A percentile compares a stretch with the other conserved stretches of the same genome.
phyloP scores from a whole-genome alignment of 2,113 vertebrate species.

The Pycnonotus jocosus region DNA sequence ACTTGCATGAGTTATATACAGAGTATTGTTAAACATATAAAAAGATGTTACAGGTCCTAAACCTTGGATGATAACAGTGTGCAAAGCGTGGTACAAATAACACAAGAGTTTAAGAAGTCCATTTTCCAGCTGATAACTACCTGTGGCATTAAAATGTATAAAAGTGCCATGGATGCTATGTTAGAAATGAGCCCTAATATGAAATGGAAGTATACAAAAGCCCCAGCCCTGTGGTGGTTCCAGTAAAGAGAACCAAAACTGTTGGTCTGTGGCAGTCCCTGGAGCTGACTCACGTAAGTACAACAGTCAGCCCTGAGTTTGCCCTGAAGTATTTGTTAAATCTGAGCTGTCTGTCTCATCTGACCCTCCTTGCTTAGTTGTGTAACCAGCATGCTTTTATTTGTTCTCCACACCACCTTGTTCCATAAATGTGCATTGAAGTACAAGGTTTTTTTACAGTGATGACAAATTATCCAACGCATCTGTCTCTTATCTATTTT shows the following conservation, averaged over 20 bases:
- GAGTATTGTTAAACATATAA: not conserved
- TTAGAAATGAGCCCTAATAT: not conserved
- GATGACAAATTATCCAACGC: slow-evolving; percentile 84
- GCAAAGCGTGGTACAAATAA: not conserved
- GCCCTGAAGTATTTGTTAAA: not conserved
- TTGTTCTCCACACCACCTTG: slow-evolving; percentile 71
- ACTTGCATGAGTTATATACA: not conserved
- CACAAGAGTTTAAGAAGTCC: not conserved
- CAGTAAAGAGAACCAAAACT: not conserved
- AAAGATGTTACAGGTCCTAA: not conserved
- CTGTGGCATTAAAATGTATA: not conserved
- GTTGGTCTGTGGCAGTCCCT: not conserved
- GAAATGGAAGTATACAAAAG: not conserved
- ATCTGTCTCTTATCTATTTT: not conserved
- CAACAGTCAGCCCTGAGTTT: not conserved
- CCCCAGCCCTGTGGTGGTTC: not conserved
- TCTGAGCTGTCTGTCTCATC: slow-evolving; percentile 28
- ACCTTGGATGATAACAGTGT: not conserved
- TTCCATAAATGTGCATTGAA: slow-evolving; percentile 69
- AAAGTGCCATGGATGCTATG: not conserved
- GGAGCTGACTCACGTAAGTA: not conserved
- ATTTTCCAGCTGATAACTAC: not conserved
- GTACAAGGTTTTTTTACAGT: slow-evolving; percentile 71
- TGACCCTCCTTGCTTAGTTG: slow-evolving; percentile 69
- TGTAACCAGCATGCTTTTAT: slow-evolving; percentile 77